Percentiles rank a stretch among this genome's conserved stretches.
Evolutionary conservation across 2,888 invertebrate species (phyloP).

Genomic region (Galerucella pusilla): DNA sequence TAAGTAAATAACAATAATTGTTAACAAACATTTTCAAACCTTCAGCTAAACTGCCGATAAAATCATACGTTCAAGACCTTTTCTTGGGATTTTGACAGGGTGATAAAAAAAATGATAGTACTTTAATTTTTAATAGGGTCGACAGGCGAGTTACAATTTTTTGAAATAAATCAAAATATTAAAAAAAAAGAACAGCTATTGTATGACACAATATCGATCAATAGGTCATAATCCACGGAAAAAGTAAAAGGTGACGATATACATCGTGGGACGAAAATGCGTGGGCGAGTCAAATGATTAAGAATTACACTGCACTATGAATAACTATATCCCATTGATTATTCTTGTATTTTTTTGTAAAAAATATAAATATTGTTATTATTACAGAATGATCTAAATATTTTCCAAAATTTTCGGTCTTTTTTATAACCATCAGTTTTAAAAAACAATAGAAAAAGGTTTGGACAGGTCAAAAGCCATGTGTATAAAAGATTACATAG

Average conservation of each 20-base stretch:
- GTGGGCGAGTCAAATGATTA: neutral
- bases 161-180: neutral
- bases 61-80: no score
- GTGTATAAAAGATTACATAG: no score
- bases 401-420: neutral
- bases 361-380: neutral
- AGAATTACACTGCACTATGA: neutral
- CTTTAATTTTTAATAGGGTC: no score
- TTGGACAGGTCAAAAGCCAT: no score
- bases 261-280: neutral
- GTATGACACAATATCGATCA: neutral
- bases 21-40: no score
- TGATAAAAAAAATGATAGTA: no score
- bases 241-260: conserved; percentile 4
- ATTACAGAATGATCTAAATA: neutral
- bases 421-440: no score
- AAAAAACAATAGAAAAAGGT: no score
- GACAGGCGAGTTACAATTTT: neutral
- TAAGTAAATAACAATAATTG: no score
- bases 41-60: no score
- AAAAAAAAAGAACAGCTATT: neutral
- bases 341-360: neutral
- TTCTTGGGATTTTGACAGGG: no score
- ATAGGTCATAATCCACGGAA: neutral
- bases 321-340: neutral